These are phyloP conservation scores for Dorcus hopei DNA, from an alignment of 2,888 invertebrate species.

Conservation along the genomic window DNA sequence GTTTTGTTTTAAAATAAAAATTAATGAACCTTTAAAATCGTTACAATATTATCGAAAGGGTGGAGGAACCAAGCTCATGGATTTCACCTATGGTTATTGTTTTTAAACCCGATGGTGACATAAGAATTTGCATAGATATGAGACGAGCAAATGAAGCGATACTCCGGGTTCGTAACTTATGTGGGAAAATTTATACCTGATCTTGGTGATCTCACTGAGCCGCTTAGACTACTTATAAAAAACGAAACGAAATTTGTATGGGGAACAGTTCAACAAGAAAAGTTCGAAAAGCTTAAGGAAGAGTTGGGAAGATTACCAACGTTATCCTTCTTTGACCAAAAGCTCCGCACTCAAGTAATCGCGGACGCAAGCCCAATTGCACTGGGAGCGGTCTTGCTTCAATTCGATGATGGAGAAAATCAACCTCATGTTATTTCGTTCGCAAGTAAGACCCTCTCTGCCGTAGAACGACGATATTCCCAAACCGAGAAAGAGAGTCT, in stretches of 20 bases:
- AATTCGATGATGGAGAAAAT: too few species aligned
- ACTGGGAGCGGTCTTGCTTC: too few species aligned
- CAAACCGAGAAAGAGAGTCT: too few species aligned
- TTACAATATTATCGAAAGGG: conserved; percentile 39
- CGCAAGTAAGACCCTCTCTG: too few species aligned
- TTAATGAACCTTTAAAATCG: too few species aligned
- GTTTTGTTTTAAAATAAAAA: too few species aligned
- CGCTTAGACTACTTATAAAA: conserved; percentile 10
- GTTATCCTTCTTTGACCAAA: conserved; percentile 28
- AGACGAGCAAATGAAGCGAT: conserved; percentile 38
- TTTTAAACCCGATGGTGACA: conserved; percentile 31
- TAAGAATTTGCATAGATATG: conserved; percentile 41
- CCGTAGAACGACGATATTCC: too few species aligned
- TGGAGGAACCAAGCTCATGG: conserved; percentile 35
- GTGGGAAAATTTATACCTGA: conserved; percentile 26
- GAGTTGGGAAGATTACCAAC: conserved; percentile 17
- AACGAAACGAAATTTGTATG: conserved; percentile 1
- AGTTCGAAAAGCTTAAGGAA: conserved; percentile 20
- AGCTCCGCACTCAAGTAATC: conserved; percentile 19
- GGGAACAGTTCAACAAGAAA: conserved; percentile 15
- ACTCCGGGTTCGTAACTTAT: conserved; percentile 19
- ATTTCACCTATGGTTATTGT: conserved; percentile 38
- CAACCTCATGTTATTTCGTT: too few species aligned
- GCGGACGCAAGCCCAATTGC: conserved; percentile 30
- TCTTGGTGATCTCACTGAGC: conserved; percentile 14